A percentile compares a stretch with the other conserved stretches of the same genome.
Evolutionary conservation across 2,113 vertebrate species (phyloP).

Genomic region (Chaetodon trifascialis): DNA sequence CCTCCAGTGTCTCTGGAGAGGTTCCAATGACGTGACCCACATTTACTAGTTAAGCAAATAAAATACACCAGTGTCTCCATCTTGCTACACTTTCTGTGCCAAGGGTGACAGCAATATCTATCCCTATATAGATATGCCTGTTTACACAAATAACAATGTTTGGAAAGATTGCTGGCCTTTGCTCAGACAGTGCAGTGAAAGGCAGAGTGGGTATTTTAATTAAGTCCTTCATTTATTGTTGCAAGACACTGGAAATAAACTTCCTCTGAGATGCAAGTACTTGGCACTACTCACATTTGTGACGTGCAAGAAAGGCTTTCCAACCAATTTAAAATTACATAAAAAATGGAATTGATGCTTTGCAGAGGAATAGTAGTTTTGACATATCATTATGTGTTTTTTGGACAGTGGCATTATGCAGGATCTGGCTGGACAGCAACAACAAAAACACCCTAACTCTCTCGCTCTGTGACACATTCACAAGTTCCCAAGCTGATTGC

Average conservation of each 20-base stretch:
- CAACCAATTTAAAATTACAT: not conserved
- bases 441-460: not conserved
- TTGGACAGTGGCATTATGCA: not conserved
- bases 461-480: not conserved
- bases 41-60: slow-evolving; percentile 58
- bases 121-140: slow-evolving; percentile 61
- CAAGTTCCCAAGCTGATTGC: not conserved
- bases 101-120: slow-evolving; percentile 53
- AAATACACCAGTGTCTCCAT: slow-evolving; percentile 45
- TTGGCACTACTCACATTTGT: slow-evolving; percentile 41
- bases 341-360: not conserved
- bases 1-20: slow-evolving; percentile 30
- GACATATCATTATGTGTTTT: not conserved
- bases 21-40: slow-evolving; percentile 44
- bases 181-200: slow-evolving; percentile 29
- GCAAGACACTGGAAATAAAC: slow-evolving; percentile 74
- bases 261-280: slow-evolving; percentile 30
- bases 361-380: not conserved
- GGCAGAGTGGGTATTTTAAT: slow-evolving; percentile 69
- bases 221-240: slow-evolving; percentile 75
- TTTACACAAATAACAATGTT: slow-evolving; percentile 71
- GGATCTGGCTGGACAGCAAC: not conserved
- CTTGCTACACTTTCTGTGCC: slow-evolving; percentile 33
- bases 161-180: slow-evolving; percentile 59
- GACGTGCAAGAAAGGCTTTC: slow-evolving; percentile 27